phyloP scores from a whole-genome alignment of 2,797 vertebrate genomes.

The Esox lucius region DNA sequence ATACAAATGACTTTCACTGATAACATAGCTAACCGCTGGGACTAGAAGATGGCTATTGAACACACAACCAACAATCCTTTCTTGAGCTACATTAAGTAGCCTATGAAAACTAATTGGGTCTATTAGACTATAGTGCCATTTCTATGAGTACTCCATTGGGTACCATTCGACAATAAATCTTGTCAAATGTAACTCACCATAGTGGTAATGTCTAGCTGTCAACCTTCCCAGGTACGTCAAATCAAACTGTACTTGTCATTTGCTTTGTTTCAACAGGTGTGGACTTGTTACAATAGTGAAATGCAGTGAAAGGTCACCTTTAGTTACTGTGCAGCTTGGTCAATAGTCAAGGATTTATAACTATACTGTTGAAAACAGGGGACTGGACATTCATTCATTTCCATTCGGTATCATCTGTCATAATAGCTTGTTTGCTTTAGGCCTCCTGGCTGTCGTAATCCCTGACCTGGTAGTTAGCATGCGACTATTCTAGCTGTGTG shows the following conservation, averaged over 20 bases:
- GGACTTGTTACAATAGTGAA: too few species aligned
- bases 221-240: not conserved
- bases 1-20: slow-evolving; percentile 28
- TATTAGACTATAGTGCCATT: not conserved
- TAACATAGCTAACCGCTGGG: slow-evolving; percentile 27
- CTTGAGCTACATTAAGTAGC: not conserved
- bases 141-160: not conserved
- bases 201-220: not conserved
- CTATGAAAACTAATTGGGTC: not conserved
- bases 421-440: not conserved
- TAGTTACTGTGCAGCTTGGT: not conserved
- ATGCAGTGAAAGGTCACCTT: too few species aligned
- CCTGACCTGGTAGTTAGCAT: slow-evolving; percentile 5
- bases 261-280: too few species aligned
- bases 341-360: not conserved
- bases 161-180: too few species aligned
- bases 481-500: slow-evolving; percentile 3
- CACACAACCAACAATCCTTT: not conserved
- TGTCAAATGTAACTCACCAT: not conserved
- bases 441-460: not conserved
- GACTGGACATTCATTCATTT: not conserved
- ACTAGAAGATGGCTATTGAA: not conserved
- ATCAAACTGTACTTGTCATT: too few species aligned
- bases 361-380: not conserved
- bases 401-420: not conserved